Conservation (phyloP, 1,140 invertebrate genomes). For the Caenorhabditis tropicalis region DNA sequence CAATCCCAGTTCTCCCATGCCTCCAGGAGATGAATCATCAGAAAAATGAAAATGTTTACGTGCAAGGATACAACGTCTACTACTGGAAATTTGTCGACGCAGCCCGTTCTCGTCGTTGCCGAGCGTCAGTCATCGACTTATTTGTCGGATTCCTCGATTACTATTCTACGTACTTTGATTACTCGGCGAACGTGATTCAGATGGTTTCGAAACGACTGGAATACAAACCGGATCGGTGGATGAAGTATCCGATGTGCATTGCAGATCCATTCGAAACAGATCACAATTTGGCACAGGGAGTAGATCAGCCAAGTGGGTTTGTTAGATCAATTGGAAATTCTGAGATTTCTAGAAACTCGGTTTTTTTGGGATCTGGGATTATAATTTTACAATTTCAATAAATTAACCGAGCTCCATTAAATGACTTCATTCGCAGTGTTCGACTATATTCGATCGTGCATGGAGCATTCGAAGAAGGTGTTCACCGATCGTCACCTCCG, state of each 20-base stretch:
- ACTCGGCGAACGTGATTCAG: constrained; percentile 28
- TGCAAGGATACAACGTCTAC: constrained; percentile 38
- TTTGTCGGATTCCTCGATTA: constrained; percentile 87
- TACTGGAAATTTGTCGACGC: constrained; percentile 47
- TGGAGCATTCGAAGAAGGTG: constrained; percentile 47
- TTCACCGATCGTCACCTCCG: constrained; percentile 21
- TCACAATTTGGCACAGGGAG: constrained; percentile 45
- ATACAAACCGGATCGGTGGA: constrained; percentile 24
- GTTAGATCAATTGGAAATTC: too few relatives aligned
- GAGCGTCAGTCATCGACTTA: constrained; percentile 82
- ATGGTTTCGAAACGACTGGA: constrained; percentile 27
- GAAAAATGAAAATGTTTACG: constrained; percentile 40
- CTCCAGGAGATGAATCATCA: constrained; percentile 78
- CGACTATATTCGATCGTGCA: constrained; percentile 38
- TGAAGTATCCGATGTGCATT: constrained; percentile 39
- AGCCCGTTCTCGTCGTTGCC: background rate
- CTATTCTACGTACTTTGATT: constrained; percentile 81
- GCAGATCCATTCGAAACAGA: constrained; percentile 50
- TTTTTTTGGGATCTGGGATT: too few relatives aligned
- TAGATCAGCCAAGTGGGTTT: background rate
- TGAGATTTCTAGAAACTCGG: too few relatives aligned
- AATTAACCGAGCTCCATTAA: too few relatives aligned
- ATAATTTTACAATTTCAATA: too few relatives aligned
- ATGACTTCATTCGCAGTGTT: constrained; percentile 11
- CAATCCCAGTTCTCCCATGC: constrained; percentile 84